A percentile compares a stretch with the other conserved stretches of the same genome.
Conservation (phyloP, 2,888 invertebrate species). For the Steromphala cineraria region DNA sequence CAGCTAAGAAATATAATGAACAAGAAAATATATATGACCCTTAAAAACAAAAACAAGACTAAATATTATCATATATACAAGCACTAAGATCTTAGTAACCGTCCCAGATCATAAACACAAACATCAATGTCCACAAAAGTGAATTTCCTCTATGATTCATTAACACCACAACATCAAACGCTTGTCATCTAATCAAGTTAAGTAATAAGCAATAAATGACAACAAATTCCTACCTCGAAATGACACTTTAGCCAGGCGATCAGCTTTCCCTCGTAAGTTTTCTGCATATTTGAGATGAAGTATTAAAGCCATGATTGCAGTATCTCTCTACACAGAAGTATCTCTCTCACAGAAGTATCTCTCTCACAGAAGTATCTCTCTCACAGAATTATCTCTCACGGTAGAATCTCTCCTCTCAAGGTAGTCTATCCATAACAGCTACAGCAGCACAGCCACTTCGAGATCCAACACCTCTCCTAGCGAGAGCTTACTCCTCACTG, state of each 20-base stretch:
- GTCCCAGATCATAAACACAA: too few relatives aligned
- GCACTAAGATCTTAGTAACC: too few relatives aligned
- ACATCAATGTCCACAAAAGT: too few relatives aligned
- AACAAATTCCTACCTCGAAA: slow-evolving; percentile 83
- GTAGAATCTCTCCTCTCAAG: not conserved
- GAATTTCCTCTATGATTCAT: too few relatives aligned
- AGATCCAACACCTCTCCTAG: not conserved
- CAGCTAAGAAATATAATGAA: too few relatives aligned
- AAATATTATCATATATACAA: too few relatives aligned
- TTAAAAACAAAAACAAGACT: too few relatives aligned
- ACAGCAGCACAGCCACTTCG: not conserved
- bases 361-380: not conserved
- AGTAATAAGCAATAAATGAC: not conserved
- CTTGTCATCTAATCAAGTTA: not conserved
- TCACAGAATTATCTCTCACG: not conserved
- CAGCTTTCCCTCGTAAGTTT: slow-evolving; percentile 68
- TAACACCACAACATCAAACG: too few relatives aligned
- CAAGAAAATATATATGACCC: too few relatives aligned
- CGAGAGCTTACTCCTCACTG: not conserved
- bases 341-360: not conserved
- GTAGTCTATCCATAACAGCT: not conserved
- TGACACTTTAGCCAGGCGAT: slow-evolving; percentile 73
- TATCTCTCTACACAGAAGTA: not conserved
- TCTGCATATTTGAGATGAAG: slow-evolving; percentile 74
- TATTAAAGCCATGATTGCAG: slow-evolving; percentile 69